Conservation (phyloP, 2,113 vertebrate genomes). For the Phalacrocorax carbo region DNA sequence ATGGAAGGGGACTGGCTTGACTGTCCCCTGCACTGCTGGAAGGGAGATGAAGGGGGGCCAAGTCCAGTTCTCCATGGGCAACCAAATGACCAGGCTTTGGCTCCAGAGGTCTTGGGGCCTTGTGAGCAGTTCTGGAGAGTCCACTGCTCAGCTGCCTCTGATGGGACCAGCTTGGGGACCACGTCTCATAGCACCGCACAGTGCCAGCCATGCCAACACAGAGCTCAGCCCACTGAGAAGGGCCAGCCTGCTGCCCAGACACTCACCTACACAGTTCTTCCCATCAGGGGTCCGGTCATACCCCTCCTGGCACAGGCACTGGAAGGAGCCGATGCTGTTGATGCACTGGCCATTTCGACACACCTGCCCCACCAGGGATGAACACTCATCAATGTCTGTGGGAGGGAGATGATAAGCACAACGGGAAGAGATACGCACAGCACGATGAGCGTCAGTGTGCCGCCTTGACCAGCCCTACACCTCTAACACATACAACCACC, state of each 20-base stretch:
- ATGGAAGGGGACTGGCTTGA: fast-evolving
- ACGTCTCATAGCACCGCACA: neutral
- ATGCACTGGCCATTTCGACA: constrained; percentile 90
- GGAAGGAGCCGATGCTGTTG: constrained; percentile 90
- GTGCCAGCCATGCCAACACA: neutral
- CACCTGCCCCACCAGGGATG: constrained; percentile 84
- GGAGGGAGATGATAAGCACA: neutral
- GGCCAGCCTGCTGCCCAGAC: neutral
- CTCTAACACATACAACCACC: fast-evolving
- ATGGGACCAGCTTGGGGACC: neutral
- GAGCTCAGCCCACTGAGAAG: neutral
- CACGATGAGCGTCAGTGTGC: neutral
- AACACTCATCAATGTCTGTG: constrained; percentile 89
- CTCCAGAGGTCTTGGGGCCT: neutral
- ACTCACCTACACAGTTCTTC: constrained; percentile 91
- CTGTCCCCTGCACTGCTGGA: neutral
- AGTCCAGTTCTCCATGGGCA: neutral
- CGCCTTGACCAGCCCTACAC: neutral
- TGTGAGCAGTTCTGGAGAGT: neutral
- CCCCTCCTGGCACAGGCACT: constrained; percentile 91
- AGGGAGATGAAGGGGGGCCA: neutral
- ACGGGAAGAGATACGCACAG: neutral
- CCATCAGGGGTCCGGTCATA: constrained; percentile 87
- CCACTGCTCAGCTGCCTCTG: too few species aligned
- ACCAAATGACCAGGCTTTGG: neutral